Base-by-base conservation (phyloP, 2,888 invertebrate genomes). In the Sarcophaga rosellei region DNA sequence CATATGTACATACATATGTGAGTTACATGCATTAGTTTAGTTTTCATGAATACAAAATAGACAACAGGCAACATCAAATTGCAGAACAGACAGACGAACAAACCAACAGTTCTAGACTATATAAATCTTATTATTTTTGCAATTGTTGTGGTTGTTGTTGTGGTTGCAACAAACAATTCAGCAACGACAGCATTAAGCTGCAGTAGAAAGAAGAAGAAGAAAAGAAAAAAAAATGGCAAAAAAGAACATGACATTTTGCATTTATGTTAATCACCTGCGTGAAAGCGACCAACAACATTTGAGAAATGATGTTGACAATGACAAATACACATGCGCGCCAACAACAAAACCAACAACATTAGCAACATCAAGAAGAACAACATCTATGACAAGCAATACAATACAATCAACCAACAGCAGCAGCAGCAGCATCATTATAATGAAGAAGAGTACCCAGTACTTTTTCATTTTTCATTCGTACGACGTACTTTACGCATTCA, bases 201-300 rank as follows among this genome's bases (percentile, higher is more conserved):
- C 3, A 47, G 4, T 47, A 47, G 10, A 47, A 47, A 47, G 10
- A 47, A 82, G 76, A 72, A 10, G 25, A 23, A 17, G 21, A 25
- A 47, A 57, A 57, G 15, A 17, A 70, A 57, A 81, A 70, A 81
- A 84, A 82, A 83, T 83, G 3, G 75, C 83, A 81, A 80, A 83
- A 84, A 84, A 85, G 74, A 84, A 88, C 89, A 88, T 88, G 88
- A 88, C 88, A 88, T 86, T 89, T 90, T 90, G 91, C 91, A 90
- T 92, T 92, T 91, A 92, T 92, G 92, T 92, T 92, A 92, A 92
- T 92, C 92, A 92, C 92, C 92, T 92, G 91, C 92, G 89, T 91
- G 92, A 92, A 91, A 92, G 91, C 91, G 88, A 88, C 87, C 87
- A 89, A 89, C 91, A 91, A 90, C 90, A 91, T 91, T 90, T 89